Percentiles rank a stretch among this genome's conserved stretches.
Evolutionary conservation across 2,797 vertebrate species (phyloP).

Genomic region (Petrocephalus schoutedeni): DNA sequence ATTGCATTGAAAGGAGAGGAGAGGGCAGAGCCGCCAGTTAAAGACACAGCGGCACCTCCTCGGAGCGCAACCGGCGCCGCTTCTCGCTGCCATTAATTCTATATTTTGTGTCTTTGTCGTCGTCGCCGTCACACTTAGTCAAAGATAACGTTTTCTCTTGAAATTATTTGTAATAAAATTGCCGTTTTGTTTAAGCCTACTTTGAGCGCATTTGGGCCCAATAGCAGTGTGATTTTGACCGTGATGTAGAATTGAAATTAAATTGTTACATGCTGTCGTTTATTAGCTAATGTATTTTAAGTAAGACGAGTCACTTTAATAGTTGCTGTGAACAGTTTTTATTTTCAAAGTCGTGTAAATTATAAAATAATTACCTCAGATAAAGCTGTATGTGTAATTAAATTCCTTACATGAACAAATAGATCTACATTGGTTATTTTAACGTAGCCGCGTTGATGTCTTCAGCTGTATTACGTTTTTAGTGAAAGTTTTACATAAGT

Average conservation of each 20-base stretch:
- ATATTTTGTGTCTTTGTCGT: background rate
- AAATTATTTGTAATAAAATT: background rate
- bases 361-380: background rate
- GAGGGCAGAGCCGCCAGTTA: constrained; percentile 58
- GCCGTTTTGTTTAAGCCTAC: background rate
- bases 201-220: background rate
- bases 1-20: constrained; percentile 70
- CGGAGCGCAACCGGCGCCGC: constrained; percentile 12
- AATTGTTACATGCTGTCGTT: background rate
- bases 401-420: background rate
- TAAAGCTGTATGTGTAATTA: background rate
- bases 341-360: background rate
- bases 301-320: background rate
- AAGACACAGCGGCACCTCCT: constrained; percentile 59
- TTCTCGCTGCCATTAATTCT: background rate
- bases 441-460: background rate
- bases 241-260: background rate
- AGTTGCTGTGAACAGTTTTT: background rate
- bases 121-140: background rate
- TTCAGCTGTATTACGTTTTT: background rate
- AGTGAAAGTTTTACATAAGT: background rate
- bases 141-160: background rate
- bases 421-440: background rate
- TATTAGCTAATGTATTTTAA: background rate
- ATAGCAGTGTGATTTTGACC: background rate